phyloP scores from a whole-genome alignment of 2,888 invertebrate species.

The Troides helena region DNA sequence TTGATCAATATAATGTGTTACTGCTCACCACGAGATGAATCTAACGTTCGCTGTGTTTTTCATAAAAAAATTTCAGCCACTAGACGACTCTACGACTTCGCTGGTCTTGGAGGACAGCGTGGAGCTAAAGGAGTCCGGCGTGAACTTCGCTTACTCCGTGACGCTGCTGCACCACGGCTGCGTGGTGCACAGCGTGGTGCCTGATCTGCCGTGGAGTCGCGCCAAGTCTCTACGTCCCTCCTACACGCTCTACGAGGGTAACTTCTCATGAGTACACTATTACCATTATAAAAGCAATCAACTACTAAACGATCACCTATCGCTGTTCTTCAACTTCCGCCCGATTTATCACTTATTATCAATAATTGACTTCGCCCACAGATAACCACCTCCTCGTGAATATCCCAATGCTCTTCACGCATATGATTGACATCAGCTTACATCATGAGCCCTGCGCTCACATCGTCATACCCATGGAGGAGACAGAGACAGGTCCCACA shows the following conservation, averaged over 20 bases:
- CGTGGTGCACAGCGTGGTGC: slow-evolving; percentile 90
- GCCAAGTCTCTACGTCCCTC: slow-evolving; percentile 89
- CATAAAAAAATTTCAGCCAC: slow-evolving; percentile 60
- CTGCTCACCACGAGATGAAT: too few relatives aligned
- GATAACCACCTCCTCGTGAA: slow-evolving; percentile 91
- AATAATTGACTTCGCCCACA: slow-evolving; percentile 44
- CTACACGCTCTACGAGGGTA: slow-evolving; percentile 85
- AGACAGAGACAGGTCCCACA: slow-evolving; percentile 79
- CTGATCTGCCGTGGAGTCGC: slow-evolving; percentile 88
- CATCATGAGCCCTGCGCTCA: slow-evolving; percentile 92
- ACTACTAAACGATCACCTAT: too few relatives aligned
- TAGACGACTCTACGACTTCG: slow-evolving; percentile 79
- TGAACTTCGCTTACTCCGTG: slow-evolving; percentile 92
- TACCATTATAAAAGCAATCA: too few relatives aligned
- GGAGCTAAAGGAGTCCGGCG: slow-evolving; percentile 82
- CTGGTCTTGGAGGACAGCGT: slow-evolving; percentile 74
- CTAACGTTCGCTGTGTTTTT: too few relatives aligned
- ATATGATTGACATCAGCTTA: slow-evolving; percentile 90
- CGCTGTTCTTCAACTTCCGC: too few relatives aligned
- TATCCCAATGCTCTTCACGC: slow-evolving; percentile 91
- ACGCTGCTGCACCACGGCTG: slow-evolving; percentile 91
- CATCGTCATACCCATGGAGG: slow-evolving; percentile 83
- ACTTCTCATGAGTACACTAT: slow-evolving; percentile 9
- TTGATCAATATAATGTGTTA: too few relatives aligned
- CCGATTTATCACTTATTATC: too few relatives aligned